Conservation (phyloP, 2,797 vertebrate species). For the Potorous gilbertii region DNA sequence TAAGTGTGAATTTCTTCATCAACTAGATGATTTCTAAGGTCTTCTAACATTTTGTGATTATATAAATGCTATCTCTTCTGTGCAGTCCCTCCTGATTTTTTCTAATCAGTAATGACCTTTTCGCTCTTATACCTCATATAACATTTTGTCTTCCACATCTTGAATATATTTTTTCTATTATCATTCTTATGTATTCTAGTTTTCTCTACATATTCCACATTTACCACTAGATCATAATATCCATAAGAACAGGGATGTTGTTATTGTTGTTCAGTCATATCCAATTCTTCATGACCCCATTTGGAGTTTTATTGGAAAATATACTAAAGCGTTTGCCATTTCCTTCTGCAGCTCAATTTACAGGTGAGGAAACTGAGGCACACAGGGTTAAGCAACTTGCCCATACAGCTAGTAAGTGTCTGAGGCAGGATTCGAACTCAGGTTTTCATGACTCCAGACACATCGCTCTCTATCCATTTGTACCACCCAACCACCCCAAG, state of each 20-base stretch:
- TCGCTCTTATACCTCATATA: not conserved
- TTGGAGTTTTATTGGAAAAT: not conserved
- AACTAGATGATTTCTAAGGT: not conserved
- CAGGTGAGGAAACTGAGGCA: not conserved
- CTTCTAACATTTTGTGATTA: not conserved
- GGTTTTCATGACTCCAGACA: not conserved
- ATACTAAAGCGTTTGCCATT: not conserved
- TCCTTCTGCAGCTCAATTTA: not conserved
- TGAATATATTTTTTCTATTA: not conserved
- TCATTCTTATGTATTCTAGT: not conserved
- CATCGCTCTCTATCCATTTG: not conserved
- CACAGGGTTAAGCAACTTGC: not conserved
- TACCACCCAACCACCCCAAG: not conserved
- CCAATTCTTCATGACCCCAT: not conserved
- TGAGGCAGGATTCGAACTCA: not conserved
- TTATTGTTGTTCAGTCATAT: not conserved
- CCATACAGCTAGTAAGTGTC: not conserved
- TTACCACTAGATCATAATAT: not conserved
- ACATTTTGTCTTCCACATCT: not conserved
- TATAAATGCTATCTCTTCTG: not conserved
- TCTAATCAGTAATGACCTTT: not conserved
- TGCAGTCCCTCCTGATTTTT: not conserved
- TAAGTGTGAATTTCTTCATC: not conserved
- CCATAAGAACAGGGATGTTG: not conserved
- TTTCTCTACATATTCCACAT: not conserved